These are phyloP conservation scores for Notothenia rossii DNA, from an alignment of 2,113 vertebrate species.

Conservation along the genomic window DNA sequence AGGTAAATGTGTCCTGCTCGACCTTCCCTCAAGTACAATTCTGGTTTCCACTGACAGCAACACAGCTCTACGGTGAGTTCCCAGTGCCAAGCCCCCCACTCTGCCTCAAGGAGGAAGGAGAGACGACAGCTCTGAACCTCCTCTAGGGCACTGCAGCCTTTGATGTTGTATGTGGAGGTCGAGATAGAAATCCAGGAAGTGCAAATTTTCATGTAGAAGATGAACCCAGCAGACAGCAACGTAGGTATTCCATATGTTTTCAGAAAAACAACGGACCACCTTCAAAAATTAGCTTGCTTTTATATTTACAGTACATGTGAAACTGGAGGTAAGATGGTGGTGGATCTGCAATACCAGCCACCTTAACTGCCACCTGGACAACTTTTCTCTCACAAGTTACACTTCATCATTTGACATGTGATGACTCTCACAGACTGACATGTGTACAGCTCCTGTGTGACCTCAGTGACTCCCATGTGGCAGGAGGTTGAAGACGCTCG, in stretches of 20 bases:
- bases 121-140: constrained; percentile 1
- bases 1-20: not conserved
- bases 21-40: constrained; percentile 5
- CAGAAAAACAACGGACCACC: not conserved
- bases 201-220: constrained; percentile 7
- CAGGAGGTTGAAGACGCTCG: constrained; percentile 15
- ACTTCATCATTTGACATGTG: constrained; percentile 2
- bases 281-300: no score
- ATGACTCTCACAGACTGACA: constrained; percentile 5
- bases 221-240: not conserved
- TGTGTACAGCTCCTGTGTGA: not conserved
- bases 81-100: not conserved
- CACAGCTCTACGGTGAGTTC: not conserved
- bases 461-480: not conserved
- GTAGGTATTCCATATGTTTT: not conserved
- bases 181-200: constrained; percentile 1
- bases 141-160: constrained; percentile 13
- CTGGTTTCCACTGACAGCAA: not conserved
- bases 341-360: not conserved
- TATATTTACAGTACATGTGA: not conserved
- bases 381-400: constrained; percentile 11
- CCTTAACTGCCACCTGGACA: constrained; percentile 20
- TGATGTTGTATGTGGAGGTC: constrained; percentile 24
- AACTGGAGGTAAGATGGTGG: not conserved
- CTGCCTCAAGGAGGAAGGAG: not conserved